Evolutionary conservation across 2,888 invertebrate genomes (phyloP), one percentile per base, ranked within the genome.

Genomic region (Chymomyza amoena): DNA sequence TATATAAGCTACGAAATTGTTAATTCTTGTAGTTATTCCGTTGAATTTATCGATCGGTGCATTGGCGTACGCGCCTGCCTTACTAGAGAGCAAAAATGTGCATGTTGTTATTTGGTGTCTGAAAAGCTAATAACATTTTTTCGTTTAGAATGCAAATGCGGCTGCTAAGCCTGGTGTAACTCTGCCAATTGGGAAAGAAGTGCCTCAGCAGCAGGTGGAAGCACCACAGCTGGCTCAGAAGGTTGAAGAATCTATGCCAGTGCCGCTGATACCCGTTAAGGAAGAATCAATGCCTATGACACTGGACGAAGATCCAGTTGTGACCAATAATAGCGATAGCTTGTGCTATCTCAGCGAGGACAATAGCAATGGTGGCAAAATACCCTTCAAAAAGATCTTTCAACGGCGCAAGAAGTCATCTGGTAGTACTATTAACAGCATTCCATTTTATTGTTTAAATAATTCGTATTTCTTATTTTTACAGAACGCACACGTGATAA

Each of bases 341-440:
- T 15, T 67, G 13, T 57, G 61, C 5, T 69, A 66, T 39, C 60
- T 70, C 1, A 73, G 75, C n/a, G 72, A 77, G 4, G 84, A 87
- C 2, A 85, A 79, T 71, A 81, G 81, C 52, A 64, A 61, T 52
- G 75, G 73, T 0, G 87, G 85, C 6, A 87, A 83, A 75, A 79
- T 89, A 10, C 84, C 84, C 65, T 91, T 91, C 25, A 91, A 90
- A 77, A 90, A 91, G 67, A 90, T 91, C 50, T 91, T 91, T 16
- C 85, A 84, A 69, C 89, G 85, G 68, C 90, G 91, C 61, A 91
- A 91, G 81, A 91, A 91, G 84, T 89, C 91, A 15, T 91, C 91
- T 20, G 90, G 91, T 91, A 78, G 32, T 6, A 1, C 7, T 32
- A 6, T 32, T 9, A 32, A 9, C 32, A 32, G 7, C 32, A 65